Evolutionary conservation across 2,797 vertebrate genomes (phyloP).

Genomic region (Heliangelus exortis): DNA sequence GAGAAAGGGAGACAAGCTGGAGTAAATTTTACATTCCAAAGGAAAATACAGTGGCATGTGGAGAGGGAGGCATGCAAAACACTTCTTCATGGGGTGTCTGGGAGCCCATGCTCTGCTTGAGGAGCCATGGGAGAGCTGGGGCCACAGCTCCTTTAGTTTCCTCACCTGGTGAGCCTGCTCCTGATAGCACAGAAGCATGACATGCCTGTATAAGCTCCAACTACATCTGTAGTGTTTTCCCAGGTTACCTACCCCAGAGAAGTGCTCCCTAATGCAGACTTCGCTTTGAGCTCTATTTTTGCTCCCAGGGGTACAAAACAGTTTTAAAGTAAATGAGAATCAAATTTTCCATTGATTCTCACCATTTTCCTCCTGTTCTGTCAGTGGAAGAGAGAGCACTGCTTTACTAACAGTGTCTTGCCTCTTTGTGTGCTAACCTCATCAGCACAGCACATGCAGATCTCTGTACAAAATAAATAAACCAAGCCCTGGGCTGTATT

Average conservation of each 20-base stretch:
- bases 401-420: neutral
- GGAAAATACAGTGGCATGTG: neutral
- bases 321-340: conserved; percentile 19
- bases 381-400: neutral
- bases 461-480: conserved; percentile 12
- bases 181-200: neutral
- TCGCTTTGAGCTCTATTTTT: neutral
- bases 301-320: neutral
- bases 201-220: neutral
- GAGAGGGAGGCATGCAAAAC: neutral
- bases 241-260: neutral
- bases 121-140: neutral
- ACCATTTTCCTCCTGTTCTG: neutral
- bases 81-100: neutral
- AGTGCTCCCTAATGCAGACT: neutral
- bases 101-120: neutral
- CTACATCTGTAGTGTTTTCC: neutral
- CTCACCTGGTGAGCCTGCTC: neutral
- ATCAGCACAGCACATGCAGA: conserved; percentile 14
- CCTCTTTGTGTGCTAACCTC: conserved; percentile 18
- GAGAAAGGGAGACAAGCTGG: neutral
- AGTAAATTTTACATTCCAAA: neutral
- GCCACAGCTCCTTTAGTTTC: neutral
- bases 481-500: conserved; percentile 9
- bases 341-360: too few species aligned